These are phyloP conservation scores for Loris lydekkerianus DNA, from an alignment of 2,797 vertebrate genomes.

Conservation along the genomic window DNA sequence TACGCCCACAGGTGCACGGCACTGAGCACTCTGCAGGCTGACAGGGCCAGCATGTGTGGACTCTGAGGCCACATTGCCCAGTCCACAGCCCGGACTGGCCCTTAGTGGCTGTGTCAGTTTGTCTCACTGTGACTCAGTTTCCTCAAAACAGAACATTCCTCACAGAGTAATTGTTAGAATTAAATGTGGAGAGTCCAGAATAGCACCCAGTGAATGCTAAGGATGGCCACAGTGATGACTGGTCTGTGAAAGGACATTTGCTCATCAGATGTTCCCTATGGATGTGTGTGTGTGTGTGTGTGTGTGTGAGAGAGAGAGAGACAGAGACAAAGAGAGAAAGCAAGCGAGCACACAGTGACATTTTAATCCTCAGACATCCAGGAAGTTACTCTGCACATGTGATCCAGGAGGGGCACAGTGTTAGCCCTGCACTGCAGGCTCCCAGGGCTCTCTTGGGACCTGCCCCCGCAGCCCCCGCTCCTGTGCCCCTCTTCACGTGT, in stretches of 20 bases:
- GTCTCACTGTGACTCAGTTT: not conserved
- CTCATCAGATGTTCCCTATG: not conserved
- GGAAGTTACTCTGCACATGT: not conserved
- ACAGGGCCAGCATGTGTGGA: not conserved
- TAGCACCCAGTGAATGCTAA: no score
- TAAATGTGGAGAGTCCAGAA: fast-evolving
- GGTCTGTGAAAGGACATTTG: not conserved
- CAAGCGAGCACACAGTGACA: not conserved
- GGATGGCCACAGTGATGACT: no score
- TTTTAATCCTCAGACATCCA: not conserved
- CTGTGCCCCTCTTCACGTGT: no score
- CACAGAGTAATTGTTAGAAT: not conserved
- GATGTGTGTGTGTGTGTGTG: not conserved
- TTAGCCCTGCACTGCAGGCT: not conserved
- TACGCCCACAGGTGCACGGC: not conserved
- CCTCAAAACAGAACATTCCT: not conserved
- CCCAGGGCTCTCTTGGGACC: not conserved
- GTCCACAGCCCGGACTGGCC: not conserved
- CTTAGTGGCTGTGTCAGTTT: not conserved
- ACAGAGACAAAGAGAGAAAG: no score
- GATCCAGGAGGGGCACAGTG: not conserved
- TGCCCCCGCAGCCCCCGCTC: not conserved
- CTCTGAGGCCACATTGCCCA: not conserved
- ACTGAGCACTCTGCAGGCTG: not conserved
- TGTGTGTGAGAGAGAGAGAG: no score